Evolutionary conservation across 2,113 vertebrate species (phyloP).

Genomic region (Butorides virescens): DNA sequence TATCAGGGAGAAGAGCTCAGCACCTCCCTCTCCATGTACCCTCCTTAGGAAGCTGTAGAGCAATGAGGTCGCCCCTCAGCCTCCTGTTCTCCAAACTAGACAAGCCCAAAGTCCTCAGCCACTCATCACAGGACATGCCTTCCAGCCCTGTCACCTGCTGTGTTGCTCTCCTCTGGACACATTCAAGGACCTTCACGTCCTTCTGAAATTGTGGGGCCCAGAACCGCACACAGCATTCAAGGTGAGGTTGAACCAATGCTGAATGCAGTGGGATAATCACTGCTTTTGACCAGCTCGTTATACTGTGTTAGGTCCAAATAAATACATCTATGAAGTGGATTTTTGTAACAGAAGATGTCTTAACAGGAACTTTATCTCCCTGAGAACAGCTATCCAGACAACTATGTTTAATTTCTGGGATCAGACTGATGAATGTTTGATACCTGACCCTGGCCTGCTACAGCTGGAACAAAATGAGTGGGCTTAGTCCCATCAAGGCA

Average conservation of each 20-base stretch:
- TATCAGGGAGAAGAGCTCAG: too few relatives aligned
- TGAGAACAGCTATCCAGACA: not conserved
- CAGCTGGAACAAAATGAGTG: not conserved
- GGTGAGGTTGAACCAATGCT: not conserved
- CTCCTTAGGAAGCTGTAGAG: too few relatives aligned
- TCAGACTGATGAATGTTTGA: not conserved
- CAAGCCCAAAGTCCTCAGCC: too few relatives aligned
- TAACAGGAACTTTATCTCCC: not conserved
- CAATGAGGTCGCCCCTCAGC: too few relatives aligned
- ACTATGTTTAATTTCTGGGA: not conserved
- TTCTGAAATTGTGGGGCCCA: too few relatives aligned
- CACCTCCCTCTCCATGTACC: too few relatives aligned
- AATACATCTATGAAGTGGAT: not conserved
- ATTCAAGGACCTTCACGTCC: too few relatives aligned
- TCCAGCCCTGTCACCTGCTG: too few relatives aligned
- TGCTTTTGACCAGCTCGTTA: not conserved
- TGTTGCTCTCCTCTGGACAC: too few relatives aligned
- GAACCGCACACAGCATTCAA: too few relatives aligned
- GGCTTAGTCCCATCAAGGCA: not conserved
- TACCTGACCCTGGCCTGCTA: not conserved
- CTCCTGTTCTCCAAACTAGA: too few relatives aligned
- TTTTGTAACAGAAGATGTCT: not conserved
- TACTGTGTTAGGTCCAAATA: not conserved
- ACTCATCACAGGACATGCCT: too few relatives aligned
- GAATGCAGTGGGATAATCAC: rapidly evolving